Evolutionary conservation across 2,797 vertebrate genomes (phyloP).

Genomic region (Pristis pectinata): DNA sequence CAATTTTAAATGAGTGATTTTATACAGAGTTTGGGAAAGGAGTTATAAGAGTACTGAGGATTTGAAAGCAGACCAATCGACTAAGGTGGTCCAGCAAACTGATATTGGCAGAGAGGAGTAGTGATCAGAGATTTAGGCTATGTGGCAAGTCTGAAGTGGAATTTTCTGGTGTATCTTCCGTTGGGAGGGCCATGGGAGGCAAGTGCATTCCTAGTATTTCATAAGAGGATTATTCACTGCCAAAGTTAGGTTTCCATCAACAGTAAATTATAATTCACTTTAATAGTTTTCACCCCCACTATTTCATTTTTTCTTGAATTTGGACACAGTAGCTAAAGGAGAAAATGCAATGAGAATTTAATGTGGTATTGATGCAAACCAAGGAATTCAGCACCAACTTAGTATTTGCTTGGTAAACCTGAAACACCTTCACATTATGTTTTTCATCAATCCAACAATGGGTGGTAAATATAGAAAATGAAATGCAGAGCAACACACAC

Average conservation of each 20-base stretch:
- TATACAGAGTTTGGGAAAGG: background rate
- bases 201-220: slow-evolving; percentile 27
- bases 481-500: background rate
- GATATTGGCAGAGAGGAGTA: background rate
- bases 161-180: background rate
- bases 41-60: background rate
- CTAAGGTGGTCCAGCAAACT: slow-evolving; percentile 4
- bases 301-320: background rate
- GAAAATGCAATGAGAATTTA: background rate
- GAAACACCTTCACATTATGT: background rate
- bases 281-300: background rate
- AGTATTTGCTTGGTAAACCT: background rate
- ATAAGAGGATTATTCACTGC: slow-evolving; percentile 24
- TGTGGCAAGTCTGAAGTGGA: background rate
- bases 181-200: background rate
- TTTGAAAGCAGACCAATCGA: slow-evolving; percentile 23
- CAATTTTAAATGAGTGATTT: slow-evolving; percentile 22
- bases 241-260: background rate
- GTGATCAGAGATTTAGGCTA: background rate
- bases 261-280: background rate
- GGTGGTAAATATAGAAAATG: background rate
- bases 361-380: background rate
- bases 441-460: background rate
- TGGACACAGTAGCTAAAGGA: background rate
- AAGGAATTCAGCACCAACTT: background rate